Evolutionary conservation across 53 echinoderm and acorn worm genomes (phyloP).

Genomic region (Holothuria leucospilota): DNA sequence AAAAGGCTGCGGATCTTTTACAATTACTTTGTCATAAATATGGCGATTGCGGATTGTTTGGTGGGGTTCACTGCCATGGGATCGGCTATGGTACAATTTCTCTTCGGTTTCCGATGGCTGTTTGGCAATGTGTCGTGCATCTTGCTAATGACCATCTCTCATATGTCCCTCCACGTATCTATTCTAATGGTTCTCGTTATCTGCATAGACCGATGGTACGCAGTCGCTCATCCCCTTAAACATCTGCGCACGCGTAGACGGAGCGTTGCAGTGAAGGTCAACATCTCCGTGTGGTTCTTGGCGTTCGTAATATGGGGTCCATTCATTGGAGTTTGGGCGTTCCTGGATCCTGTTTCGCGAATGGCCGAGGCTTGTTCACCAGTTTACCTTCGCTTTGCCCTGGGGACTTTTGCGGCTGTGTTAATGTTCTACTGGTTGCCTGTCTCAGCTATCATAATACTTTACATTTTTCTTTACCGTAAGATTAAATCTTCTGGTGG

Average conservation of each 20-base stretch:
- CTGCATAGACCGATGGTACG: constrained; percentile 11
- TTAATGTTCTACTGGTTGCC: constrained; percentile 5
- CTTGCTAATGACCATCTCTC: constrained; percentile 6
- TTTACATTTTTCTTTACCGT: neutral
- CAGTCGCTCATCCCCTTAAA: neutral
- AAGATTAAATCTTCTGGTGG: neutral
- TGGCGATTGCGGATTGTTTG: neutral
- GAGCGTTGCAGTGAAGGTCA: neutral
- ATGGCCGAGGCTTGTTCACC: neutral
- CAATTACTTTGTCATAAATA: constrained; percentile 19
- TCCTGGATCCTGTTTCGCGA: neutral
- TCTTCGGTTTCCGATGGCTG: neutral
- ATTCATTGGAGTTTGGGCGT: constrained; percentile 1
- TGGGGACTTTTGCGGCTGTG: neutral
- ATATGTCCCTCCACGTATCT: constrained; percentile 7
- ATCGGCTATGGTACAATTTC: constrained; percentile 1
- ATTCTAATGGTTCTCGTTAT: constrained; percentile 24
- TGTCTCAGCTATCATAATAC: neutral
- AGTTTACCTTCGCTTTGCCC: neutral
- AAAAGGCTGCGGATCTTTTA: constrained; percentile 5
- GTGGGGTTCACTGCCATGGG: constrained; percentile 11
- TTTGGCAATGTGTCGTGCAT: constrained; percentile 9
- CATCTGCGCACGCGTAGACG: constrained; percentile 5
- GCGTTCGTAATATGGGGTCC: constrained; percentile 4
- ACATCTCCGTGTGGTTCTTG: neutral